Base-by-base conservation (phyloP, 2,113 vertebrate genomes). In the Strix aluco region DNA sequence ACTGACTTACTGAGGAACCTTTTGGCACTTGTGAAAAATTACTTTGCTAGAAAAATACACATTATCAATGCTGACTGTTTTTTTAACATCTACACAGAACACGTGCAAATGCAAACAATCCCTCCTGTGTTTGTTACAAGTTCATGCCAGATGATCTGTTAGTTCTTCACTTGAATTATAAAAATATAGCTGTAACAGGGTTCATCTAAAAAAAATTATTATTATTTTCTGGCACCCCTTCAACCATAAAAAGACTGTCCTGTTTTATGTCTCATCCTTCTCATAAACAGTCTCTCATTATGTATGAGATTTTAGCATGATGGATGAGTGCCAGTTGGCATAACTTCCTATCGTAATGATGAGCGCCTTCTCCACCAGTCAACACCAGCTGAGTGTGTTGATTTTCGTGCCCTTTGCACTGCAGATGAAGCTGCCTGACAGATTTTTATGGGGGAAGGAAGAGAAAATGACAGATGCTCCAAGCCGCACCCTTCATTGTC, bases 381-480 rank as follows among this genome's bases (percentile, higher is more conserved):
- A 86, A 4, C 52, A 78, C 25, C 67, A 78, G 88, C 63, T 86
- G 55, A 86, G 23, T 3, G 1, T 62, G 72, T n/a, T 70, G 75
- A 83, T 84, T 96, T 86, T 29, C 6, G 4, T 61, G 88, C 69
- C 80, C 86, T 96, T 93, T 90, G 88, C 75, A 57, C 88, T 55
- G 63, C 59, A 92, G 55, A 90, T 88, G 72, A 81, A 88, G 49
- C 42, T 78, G 75, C 75, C 67, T 92, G 82, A 55, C 42, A 40
- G 82, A 67, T 74, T 96, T 94, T 95, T 79, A 85, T 79, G 52
- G 30, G 11, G n/a, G 38, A 91, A 91, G 72, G 59, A 95, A 59
- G 30, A 71, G 69, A 90, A 93, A 86, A 88, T 25, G 59, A 62
- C 75, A 93, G 90, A 58, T 73, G 46, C 42, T 93, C 46, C 42